A percentile compares a stretch with the other conserved stretches of the same genome.
These are phyloP conservation scores for Falco berigora DNA, from an alignment of 2,797 vertebrate species.

Conservation along the genomic window DNA sequence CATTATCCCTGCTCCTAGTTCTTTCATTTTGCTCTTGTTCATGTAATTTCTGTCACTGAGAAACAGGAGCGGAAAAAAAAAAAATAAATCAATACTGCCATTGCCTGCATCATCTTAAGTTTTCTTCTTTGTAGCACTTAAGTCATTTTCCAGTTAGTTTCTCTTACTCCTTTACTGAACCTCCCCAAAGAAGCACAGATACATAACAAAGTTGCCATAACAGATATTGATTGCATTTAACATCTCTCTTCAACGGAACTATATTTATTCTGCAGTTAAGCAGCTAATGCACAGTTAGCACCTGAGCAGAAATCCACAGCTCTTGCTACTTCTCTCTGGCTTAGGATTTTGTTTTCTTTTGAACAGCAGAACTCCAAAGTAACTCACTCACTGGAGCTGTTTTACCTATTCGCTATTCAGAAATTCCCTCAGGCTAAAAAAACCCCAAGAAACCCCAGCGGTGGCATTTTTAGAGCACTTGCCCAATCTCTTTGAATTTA, in stretches of 20 bases:
- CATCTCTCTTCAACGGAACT: neutral
- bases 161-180: neutral
- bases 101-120: neutral
- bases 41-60: neutral
- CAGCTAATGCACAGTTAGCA: neutral
- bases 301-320: neutral
- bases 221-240: neutral
- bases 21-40: neutral
- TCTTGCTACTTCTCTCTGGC: neutral
- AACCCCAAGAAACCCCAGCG: neutral
- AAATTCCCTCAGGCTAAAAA: neutral
- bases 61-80: neutral
- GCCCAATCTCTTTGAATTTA: neutral
- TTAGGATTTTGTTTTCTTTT: neutral
- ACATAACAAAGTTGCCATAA: neutral
- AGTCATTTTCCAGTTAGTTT: neutral
- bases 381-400: neutral
- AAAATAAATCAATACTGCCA: accelerated
- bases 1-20: neutral
- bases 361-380: neutral
- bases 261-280: neutral
- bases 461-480: neutral
- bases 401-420: neutral
- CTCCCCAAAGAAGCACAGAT: neutral
- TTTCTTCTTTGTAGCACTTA: neutral